Conservation (phyloP, 1,140 invertebrate genomes). For the Leptonema lineaticorne region DNA sequence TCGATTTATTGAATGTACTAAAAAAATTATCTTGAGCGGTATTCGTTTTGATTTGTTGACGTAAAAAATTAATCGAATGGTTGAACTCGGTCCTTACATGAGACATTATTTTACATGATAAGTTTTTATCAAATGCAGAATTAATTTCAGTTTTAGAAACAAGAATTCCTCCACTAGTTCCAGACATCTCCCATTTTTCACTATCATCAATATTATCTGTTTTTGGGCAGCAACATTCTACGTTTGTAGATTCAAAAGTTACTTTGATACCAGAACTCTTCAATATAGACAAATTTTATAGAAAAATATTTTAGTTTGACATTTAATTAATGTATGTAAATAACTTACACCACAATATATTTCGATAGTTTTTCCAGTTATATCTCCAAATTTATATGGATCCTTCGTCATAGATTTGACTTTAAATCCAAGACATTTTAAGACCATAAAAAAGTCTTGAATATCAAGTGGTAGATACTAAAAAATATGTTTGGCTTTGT, state of each 20-base stretch:
- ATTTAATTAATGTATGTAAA: constrained; percentile 26
- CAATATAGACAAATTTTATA: constrained; percentile 44
- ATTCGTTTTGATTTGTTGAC: constrained; percentile 16
- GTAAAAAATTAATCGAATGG: constrained; percentile 10
- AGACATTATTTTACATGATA: constrained; percentile 15
- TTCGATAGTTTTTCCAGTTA: constrained; percentile 27
- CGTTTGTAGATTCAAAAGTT: constrained; percentile 46
- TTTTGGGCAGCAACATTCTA: constrained; percentile 48
- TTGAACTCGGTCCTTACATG: constrained; percentile 25
- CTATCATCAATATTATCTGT: constrained; percentile 45
- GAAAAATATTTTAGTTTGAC: constrained; percentile 3
- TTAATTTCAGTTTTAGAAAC: constrained; percentile 46
- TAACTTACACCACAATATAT: constrained; percentile 35
- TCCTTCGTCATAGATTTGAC: constrained; percentile 24
- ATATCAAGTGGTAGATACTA: constrained; percentile 29
- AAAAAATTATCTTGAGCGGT: background rate
- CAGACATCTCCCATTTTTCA: constrained; percentile 52
- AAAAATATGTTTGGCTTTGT: too few relatives aligned
- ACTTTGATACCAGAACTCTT: constrained; percentile 51
- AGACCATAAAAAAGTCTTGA: constrained; percentile 30
- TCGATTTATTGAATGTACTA: background rate
- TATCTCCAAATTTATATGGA: background rate
- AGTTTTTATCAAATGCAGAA: constrained; percentile 13
- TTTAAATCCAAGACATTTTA: constrained; percentile 28
- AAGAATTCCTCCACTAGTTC: constrained; percentile 49